Evolutionary conservation across 2,888 invertebrate species (phyloP).

Genomic region (Drosophila multiciliata): DNA sequence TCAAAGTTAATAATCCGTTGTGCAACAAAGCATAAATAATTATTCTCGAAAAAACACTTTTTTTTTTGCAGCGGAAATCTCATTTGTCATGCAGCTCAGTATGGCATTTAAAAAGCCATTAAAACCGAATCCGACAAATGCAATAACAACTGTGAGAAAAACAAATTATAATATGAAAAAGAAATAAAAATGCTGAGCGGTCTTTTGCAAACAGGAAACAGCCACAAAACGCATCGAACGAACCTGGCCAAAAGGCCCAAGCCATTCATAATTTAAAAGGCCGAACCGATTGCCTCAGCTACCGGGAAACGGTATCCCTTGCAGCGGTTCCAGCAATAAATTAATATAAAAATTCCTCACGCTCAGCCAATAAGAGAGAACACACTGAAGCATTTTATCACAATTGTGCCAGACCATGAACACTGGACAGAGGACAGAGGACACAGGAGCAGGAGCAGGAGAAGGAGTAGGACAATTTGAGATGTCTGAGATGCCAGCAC

Average conservation of each 20-base stretch:
- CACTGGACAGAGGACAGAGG: constrained; percentile 2
- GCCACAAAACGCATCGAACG: constrained; percentile 37
- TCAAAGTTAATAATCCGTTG: constrained; percentile 55
- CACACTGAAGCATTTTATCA: constrained; percentile 78
- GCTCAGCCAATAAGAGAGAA: constrained; percentile 81
- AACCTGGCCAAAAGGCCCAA: constrained; percentile 23
- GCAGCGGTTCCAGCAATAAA: constrained; percentile 71
- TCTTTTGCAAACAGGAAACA: constrained; percentile 45
- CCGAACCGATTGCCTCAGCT: constrained; percentile 46
- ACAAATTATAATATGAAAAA: constrained; percentile 31
- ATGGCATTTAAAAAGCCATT: constrained; percentile 81
- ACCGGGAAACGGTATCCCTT: constrained; percentile 3
- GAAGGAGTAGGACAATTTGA: not conserved
- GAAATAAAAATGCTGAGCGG: constrained; percentile 24
- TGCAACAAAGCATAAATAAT: constrained; percentile 30
- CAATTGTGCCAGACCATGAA: constrained; percentile 56
- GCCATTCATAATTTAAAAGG: constrained; percentile 76
- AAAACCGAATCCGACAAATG: constrained; percentile 77
- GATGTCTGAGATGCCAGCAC: constrained; percentile 72
- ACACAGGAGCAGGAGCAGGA: constrained; percentile 23
- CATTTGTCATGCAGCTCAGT: constrained; percentile 79
- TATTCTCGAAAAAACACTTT: constrained; percentile 46
- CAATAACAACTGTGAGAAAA: constrained; percentile 26
- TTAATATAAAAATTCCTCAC: constrained; percentile 83
- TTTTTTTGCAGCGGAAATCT: constrained; percentile 69